phyloP scores from a whole-genome alignment of 2,797 vertebrate species.

The Petrocephalus sullivani region DNA sequence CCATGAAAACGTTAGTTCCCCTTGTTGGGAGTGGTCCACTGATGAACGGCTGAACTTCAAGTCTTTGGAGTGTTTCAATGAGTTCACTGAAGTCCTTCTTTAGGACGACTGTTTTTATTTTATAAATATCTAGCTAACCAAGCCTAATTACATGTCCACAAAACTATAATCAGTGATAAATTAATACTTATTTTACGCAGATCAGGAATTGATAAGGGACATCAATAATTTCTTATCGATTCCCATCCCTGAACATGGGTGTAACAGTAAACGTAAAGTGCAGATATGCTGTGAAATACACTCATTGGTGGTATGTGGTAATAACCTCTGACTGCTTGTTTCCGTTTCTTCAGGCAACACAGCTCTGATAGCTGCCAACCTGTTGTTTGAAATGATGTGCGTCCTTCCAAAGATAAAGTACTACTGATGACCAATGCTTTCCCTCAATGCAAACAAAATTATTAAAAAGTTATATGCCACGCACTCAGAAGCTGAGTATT shows the following conservation, averaged over 20 bases:
- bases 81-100: too few relatives aligned
- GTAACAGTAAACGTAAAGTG: background rate
- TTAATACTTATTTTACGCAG: too few relatives aligned
- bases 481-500: background rate
- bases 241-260: slow-evolving; percentile 14
- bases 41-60: too few relatives aligned
- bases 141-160: too few relatives aligned
- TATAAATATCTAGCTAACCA: too few relatives aligned
- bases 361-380: slow-evolving; percentile 80
- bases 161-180: too few relatives aligned
- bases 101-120: too few relatives aligned
- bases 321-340: background rate
- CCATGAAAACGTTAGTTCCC: too few relatives aligned
- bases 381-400: slow-evolving; percentile 93
- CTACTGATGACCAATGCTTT: slow-evolving; percentile 39
- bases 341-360: slow-evolving; percentile 73
- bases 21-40: too few relatives aligned
- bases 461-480: background rate
- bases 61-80: too few relatives aligned
- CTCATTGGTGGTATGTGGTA: background rate
- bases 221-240: too few relatives aligned
- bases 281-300: background rate
- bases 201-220: too few relatives aligned
- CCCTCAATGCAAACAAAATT: background rate
- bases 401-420: slow-evolving; percentile 72